Evolutionary conservation across 1,140 invertebrate genomes (phyloP), one percentile per base, ranked within the genome.

Genomic region (Drosophila arawakana): DNA sequence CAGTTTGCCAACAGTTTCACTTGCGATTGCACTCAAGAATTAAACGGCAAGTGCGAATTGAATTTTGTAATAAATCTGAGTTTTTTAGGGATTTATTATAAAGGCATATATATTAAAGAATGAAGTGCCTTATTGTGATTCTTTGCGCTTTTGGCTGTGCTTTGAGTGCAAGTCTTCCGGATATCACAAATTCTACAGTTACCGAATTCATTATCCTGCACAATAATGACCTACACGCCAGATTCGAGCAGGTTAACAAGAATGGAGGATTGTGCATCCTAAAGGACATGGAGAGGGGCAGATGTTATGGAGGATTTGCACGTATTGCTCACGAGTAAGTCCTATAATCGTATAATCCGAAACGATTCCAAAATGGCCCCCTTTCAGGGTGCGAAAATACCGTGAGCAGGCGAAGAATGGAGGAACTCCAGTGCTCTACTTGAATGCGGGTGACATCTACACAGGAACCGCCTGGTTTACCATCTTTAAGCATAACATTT

Each of bases 391-490:
- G 25, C 94, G 94, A 65, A 91, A 93, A 69, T 94, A 94, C 34
- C 92, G 95, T 37, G 83, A 91, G 52, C 93, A 94, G 4, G 94
- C 94, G 1, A 89, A 94, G 6, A 85, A 93, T 10, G 93, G 92
- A 0, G 91, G 93, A 34, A 93, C 93, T 6, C 94, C 96, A 15
- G 95, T 95, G 0, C 78, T 97, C 1, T 96, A 95, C 77, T 92
- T 98, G 6, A 97, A 98, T 84, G 97, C 96, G 1, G 98, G 98
- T 0, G 97, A 98, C 85, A 98, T 96, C 4, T 98, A 96, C 86
- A 97, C 97, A 34, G 98, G 97, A 1, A 97, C 97, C 0, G 93
- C 95, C 0, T 98, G 96, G 95, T 98, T 96, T 90, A 95, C 94
- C 7, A 83, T 96, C 0, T 96, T 96, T 91, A 96, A 96, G 81